Evolutionary conservation across 2,797 vertebrate species (phyloP), one percentile per base, ranked within the genome.

Genomic region (Scyliorhinus canicula): DNA sequence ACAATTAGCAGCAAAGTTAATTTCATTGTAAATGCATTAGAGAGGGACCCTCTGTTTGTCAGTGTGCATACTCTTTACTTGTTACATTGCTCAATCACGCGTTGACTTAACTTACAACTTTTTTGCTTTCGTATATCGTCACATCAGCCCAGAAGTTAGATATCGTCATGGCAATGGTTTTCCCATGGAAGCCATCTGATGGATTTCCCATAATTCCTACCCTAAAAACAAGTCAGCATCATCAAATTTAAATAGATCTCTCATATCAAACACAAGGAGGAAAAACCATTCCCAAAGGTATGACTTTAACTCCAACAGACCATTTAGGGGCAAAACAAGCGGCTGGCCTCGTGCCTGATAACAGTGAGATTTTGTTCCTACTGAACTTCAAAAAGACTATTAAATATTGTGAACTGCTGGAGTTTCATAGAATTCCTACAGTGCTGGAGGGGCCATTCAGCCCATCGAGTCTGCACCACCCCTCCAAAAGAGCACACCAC

Each of bases 101-200:
- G n/a, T 90, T 14, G 52, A 16, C 24, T 65, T 57, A 40, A n/a
- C n/a, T 96, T 97, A 98, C 98, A 97, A 98, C 96, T 95, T 97
- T 97, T 86, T 98, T 97, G 95, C 97, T 98, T 96, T 98, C 97
- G 69, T 97, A 95, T 19, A 98, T 96, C 0, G 97, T 98, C 95
- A 98, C 98, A 95, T 98, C 98, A 0, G 98, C 98, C 98, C 98
- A 98, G 96, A 98, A 98, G 96, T 98, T 98, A 19, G 97, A 97
- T 96, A 98, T 97, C 26, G 96, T 97, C 98, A 98, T 98, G 16
- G 98, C 98, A 0, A 98, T 98, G 95, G 98, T 98, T 97, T 98
- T 98, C 35, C 98, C 98, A 21, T 98, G 96, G 95, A 98, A 98
- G 69, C 98, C 98, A 24, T 98, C 98, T 8, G 98, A 98, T 19